Conservation (phyloP, 2,888 invertebrate genomes). For the Aporophyla lueneburgensis region DNA sequence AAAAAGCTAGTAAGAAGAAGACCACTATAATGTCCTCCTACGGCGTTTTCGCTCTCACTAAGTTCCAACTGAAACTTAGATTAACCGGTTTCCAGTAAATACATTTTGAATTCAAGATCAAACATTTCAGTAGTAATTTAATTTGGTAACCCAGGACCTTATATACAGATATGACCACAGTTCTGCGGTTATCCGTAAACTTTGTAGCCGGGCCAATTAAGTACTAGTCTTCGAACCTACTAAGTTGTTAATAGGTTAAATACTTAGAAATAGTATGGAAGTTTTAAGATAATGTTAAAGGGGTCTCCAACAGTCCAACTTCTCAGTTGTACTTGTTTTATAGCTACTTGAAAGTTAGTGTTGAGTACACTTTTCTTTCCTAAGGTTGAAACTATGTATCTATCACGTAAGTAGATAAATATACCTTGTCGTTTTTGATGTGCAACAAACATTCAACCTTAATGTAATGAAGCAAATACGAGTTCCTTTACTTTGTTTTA, state of each 20-base stretch:
- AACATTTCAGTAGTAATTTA: conserved; percentile 9
- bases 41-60: too few relatives aligned
- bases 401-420: too few relatives aligned
- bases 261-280: conserved; percentile 1
- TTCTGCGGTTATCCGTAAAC: conserved; percentile 31
- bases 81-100: conserved; percentile 1
- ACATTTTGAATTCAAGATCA: conserved; percentile 17
- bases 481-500: neutral
- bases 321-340: neutral
- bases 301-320: too few relatives aligned
- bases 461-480: too few relatives aligned
- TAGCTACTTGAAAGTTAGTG: neutral
- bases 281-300: conserved; percentile 8
- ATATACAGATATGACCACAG: conserved; percentile 9
- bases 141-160: conserved; percentile 8
- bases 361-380: neutral
- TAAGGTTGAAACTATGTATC: too few relatives aligned
- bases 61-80: neutral
- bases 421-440: too few relatives aligned
- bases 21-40: too few relatives aligned
- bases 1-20: too few relatives aligned
- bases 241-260: conserved; percentile 16
- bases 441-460: too few relatives aligned
- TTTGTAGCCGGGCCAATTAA: conserved; percentile 32
- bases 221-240: conserved; percentile 2